A percentile compares a stretch with the other conserved stretches of the same genome.
Conservation (phyloP, 2,113 vertebrate genomes). For the Zeus faber region DNA sequence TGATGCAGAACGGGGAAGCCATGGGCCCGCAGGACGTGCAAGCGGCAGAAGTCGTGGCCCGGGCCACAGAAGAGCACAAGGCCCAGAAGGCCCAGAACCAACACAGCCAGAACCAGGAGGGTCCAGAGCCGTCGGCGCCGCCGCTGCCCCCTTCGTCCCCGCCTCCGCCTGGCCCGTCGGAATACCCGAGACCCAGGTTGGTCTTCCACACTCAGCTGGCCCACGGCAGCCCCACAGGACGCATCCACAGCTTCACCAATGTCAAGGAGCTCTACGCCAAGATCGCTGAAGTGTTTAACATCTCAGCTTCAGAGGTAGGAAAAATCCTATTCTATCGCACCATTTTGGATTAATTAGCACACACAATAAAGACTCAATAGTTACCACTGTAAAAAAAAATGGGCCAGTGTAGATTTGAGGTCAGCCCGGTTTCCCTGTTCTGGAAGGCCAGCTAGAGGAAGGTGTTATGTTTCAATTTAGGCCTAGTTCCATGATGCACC, state of each 20-base stretch:
- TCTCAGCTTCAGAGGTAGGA: conserved; percentile 91
- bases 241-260: conserved; percentile 94
- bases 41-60: conserved; percentile 1
- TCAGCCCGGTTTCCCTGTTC: neutral
- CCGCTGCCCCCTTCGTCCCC: conserved; percentile 61
- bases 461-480: conserved; percentile 42
- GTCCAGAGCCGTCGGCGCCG: conserved; percentile 60
- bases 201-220: conserved; percentile 96
- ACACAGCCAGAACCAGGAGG: conserved; percentile 32
- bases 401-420: neutral
- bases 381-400: too few relatives aligned
- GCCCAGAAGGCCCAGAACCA: conserved; percentile 52
- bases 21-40: conserved; percentile 73
- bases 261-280: conserved; percentile 95
- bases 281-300: conserved; percentile 93
- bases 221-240: conserved; percentile 90
- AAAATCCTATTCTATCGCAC: neutral
- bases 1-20: conserved; percentile 70
- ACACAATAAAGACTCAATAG: too few relatives aligned
- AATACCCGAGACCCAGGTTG: conserved; percentile 79
- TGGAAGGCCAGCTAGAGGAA: neutral
- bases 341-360: neutral
- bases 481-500: conserved; percentile 39
- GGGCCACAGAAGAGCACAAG: conserved; percentile 27
- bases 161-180: conserved; percentile 38